Evolutionary conservation across 2,113 vertebrate genomes (phyloP), one percentile per base, ranked within the genome.

Genomic region (Dryoscopus gambensis): DNA sequence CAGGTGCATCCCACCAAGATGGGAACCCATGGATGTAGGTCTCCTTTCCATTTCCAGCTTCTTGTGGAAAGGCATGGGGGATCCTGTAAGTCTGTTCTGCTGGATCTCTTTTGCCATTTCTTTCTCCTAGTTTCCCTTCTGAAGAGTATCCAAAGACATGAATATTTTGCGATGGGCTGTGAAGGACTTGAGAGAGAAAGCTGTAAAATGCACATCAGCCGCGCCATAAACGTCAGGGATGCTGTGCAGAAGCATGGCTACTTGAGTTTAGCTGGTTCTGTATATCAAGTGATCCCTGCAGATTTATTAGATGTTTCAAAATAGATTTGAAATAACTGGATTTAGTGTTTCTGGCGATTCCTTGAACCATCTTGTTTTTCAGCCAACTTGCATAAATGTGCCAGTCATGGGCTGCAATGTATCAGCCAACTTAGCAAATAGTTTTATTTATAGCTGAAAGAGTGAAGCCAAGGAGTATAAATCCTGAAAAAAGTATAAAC

Each of bases 401-500:
- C 96, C 96, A 97, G 96, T 97, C 96, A 94, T 96, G 89, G 91
- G 82, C 96, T 96, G 84, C 24, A 22, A 55, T 94, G 82, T 93
- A 93, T 92, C 91, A 88, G 96, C 97, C 97, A 96, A 46, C 95
- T 95, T 95, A 97, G 84, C 94, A 97, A 97, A 97, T 96, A 94
- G 96, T 94, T 97, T 97, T 97, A 97, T 97, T 97, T 97, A 96
- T 96, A 96, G 92, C 84, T 92, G 69, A 73, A 96, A 94, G 83
- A 94, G 84, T 70, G 93, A 92, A 95, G 96, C 96, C 96, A 97
- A 96, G 93, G 91, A 89, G 87, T 92, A 97, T 97, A 97, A 97
- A 97, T 97, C 96, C 87, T 95, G 93, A 89, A 96, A 97, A 93
- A 94, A 95, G 91, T 96, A 97, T 97, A 95, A 96, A 96, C 96